Evolutionary conservation across 2,113 vertebrate genomes (phyloP).

Genomic region (Neogobius melanostomus): DNA sequence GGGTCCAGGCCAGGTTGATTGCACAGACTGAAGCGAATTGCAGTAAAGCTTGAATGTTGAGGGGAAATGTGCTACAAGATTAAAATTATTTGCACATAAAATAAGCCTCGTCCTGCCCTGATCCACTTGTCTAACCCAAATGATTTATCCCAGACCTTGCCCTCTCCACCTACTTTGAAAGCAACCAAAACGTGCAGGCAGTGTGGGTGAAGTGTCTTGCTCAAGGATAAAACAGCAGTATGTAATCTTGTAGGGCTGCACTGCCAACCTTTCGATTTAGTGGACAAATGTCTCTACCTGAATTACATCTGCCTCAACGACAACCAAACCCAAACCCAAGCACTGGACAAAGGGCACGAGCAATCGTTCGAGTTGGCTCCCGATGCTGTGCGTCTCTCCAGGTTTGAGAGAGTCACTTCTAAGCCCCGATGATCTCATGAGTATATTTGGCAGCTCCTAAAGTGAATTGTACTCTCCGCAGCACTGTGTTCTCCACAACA

Average conservation of each 20-base stretch:
- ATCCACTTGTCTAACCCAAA: slow-evolving; percentile 14
- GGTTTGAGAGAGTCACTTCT: slow-evolving; percentile 52
- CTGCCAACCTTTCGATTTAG: no score
- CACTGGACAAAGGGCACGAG: slow-evolving; percentile 38
- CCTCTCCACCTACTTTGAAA: slow-evolving; percentile 13
- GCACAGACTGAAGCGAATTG: slow-evolving; percentile 45
- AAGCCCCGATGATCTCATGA: slow-evolving; percentile 49
- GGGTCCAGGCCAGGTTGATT: slow-evolving; percentile 37
- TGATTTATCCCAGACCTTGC: slow-evolving; percentile 17
- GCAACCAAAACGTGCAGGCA: background rate
- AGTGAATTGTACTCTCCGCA: slow-evolving; percentile 47
- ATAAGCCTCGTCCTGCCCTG: slow-evolving; percentile 20
- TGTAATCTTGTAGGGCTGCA: slow-evolving; percentile 2
- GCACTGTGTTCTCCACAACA: slow-evolving; percentile 57
- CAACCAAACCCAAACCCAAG: slow-evolving; percentile 28
- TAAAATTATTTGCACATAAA: slow-evolving; percentile 65
- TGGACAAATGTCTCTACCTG: slow-evolving; percentile 31
- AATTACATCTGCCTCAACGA: slow-evolving; percentile 31
- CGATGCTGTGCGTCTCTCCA: slow-evolving; percentile 36
- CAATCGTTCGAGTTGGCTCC: slow-evolving; percentile 34
- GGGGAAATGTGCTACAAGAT: slow-evolving; percentile 48
- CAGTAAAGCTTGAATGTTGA: slow-evolving; percentile 56
- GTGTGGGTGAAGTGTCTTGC: background rate
- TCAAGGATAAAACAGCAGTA: background rate
- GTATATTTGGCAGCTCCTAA: slow-evolving; percentile 49